Conservation (phyloP, 2,797 vertebrate genomes). For the Sebastes alutus region DNA sequence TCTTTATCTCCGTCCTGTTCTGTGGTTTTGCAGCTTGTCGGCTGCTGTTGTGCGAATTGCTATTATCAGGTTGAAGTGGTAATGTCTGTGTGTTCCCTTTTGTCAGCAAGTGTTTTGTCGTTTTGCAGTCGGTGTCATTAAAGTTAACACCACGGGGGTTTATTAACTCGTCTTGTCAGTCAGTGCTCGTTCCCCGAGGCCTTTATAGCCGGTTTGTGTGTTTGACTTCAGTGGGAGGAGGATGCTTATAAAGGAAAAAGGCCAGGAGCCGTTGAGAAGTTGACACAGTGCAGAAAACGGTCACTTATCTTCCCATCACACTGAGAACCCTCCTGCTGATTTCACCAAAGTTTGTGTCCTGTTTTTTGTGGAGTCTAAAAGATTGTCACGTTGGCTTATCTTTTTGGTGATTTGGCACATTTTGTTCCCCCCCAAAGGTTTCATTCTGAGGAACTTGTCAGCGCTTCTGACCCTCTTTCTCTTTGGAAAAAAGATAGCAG, state of each 20-base stretch:
- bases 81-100: slow-evolving; percentile 34
- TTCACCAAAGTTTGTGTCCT: slow-evolving; percentile 7
- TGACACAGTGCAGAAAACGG: slow-evolving; percentile 42
- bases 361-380: background rate
- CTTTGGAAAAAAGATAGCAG: background rate
- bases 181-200: slow-evolving; percentile 23
- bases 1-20: slow-evolving; percentile 7
- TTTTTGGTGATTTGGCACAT: slow-evolving; percentile 25
- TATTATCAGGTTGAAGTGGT: slow-evolving; percentile 37
- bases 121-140: slow-evolving; percentile 42
- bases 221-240: slow-evolving; percentile 40
- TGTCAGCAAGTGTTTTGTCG: slow-evolving; percentile 40
- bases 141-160: slow-evolving; percentile 58
- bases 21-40: slow-evolving; percentile 21
- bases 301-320: slow-evolving; percentile 59
- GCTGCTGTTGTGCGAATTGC: slow-evolving; percentile 1
- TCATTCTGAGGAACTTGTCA: slow-evolving; percentile 5
- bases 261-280: slow-evolving; percentile 43
- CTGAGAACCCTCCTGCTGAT: slow-evolving; percentile 32
- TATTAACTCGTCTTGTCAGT: slow-evolving; percentile 67
- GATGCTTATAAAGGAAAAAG: slow-evolving; percentile 24
- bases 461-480: background rate
- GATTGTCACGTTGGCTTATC: slow-evolving; percentile 27
- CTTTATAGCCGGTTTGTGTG: slow-evolving; percentile 42
- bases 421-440: background rate